phyloP scores from a whole-genome alignment of 2,113 vertebrate species.

The Mandrillus leucophaeus region DNA sequence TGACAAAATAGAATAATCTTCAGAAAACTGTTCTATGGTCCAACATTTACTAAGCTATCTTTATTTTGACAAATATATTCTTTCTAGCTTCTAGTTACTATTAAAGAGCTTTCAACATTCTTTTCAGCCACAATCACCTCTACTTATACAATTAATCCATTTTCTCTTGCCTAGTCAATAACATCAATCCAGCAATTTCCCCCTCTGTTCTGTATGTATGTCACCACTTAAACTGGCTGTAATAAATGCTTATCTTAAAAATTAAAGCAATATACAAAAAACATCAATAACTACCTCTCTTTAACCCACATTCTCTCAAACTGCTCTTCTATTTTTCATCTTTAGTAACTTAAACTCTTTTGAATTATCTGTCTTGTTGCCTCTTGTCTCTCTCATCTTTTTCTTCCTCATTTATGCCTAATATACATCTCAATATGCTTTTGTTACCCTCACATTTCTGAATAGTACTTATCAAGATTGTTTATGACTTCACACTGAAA shows the following conservation, averaged over 20 bases:
- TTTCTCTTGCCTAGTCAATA: not conserved
- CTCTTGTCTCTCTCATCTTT: not conserved
- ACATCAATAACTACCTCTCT: not conserved
- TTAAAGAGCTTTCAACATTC: not conserved
- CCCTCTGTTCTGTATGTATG: not conserved
- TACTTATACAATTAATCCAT: not conserved
- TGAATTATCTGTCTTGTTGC: not conserved
- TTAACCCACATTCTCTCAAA: not conserved
- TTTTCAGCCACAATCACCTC: not conserved
- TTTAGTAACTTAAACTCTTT: not conserved
- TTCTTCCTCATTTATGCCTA: not conserved
- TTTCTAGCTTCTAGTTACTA: not conserved
- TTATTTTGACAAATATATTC: not conserved
- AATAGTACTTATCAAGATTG: not conserved
- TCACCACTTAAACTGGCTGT: not conserved
- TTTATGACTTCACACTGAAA: not conserved
- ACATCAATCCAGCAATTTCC: not conserved
- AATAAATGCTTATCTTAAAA: not conserved
- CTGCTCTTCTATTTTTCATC: not conserved
- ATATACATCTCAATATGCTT: too few species aligned
- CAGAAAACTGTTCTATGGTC: not conserved
- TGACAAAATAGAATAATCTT: not conserved
- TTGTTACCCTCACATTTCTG: not conserved
- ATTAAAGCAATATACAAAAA: not conserved
- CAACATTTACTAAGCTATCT: not conserved